A percentile compares a stretch with the other conserved stretches of the same genome.
Evolutionary conservation across 2,888 invertebrate genomes (phyloP).

Genomic region (Aporophyla nigra): DNA sequence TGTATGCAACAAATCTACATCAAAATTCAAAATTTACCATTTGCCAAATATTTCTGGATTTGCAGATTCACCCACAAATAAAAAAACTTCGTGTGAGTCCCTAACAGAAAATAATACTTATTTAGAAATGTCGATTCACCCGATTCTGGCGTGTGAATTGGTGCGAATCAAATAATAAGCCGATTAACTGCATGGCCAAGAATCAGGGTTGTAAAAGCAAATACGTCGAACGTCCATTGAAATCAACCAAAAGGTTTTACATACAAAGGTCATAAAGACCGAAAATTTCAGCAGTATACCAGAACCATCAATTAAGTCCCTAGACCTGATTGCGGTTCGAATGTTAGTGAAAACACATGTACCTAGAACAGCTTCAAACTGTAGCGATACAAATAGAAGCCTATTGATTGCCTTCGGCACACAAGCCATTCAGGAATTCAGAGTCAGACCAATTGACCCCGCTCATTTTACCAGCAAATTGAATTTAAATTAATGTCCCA

Average conservation of each 20-base stretch:
- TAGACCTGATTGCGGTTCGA: constrained; percentile 10
- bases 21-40: too few species aligned
- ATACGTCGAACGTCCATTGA: neutral
- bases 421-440: constrained; percentile 50
- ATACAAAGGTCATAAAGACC: constrained; percentile 13
- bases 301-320: constrained; percentile 29
- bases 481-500: constrained; percentile 58
- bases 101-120: too few species aligned
- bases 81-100: too few species aligned
- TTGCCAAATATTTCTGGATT: too few species aligned
- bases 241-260: neutral
- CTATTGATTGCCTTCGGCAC: constrained; percentile 40
- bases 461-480: constrained; percentile 59
- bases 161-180: too few species aligned
- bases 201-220: neutral
- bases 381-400: constrained; percentile 35
- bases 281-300: neutral
- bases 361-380: constrained; percentile 24
- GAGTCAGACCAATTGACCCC: constrained; percentile 62
- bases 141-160: too few species aligned
- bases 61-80: too few species aligned
- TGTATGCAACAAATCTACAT: too few species aligned
- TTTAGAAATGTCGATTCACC: too few species aligned
- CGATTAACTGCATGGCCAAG: neutral
- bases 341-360: constrained; percentile 13